Evolutionary conservation across 2,113 vertebrate species (phyloP).

Genomic region (Barbus barbus): DNA sequence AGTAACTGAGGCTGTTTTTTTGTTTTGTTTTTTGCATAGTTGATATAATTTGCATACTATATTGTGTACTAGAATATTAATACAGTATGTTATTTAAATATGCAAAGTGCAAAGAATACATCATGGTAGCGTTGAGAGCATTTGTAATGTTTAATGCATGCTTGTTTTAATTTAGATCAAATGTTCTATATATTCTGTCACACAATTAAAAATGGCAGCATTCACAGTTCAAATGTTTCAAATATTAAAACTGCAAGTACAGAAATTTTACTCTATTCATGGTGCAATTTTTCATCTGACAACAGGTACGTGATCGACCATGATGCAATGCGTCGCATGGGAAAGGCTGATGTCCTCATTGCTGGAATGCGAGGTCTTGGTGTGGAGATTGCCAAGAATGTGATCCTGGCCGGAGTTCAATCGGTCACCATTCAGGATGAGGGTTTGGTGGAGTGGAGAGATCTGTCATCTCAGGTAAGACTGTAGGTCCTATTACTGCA

Average conservation of each 20-base stretch:
- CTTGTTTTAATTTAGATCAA: background rate
- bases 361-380: slow-evolving; percentile 86
- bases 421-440: slow-evolving; percentile 85
- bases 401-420: slow-evolving; percentile 84
- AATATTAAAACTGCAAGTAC: background rate
- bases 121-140: background rate
- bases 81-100: background rate
- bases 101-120: background rate
- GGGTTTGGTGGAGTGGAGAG: slow-evolving; percentile 62
- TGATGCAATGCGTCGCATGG: slow-evolving; percentile 77
- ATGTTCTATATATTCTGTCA: background rate
- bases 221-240: background rate
- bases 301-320: slow-evolving; percentile 84
- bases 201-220: background rate
- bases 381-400: slow-evolving; percentile 86
- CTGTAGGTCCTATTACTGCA: background rate
- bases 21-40: too few relatives aligned
- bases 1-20: background rate
- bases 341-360: slow-evolving; percentile 74
- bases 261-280: background rate
- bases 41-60: background rate
- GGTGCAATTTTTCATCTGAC: background rate
- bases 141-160: background rate
- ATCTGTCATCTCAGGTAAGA: slow-evolving; percentile 86
- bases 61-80: background rate